Evolutionary conservation across 2,888 invertebrate genomes (phyloP), one percentile per base, ranked within the genome.

Genomic region (Pyrocoelia pectoralis): DNA sequence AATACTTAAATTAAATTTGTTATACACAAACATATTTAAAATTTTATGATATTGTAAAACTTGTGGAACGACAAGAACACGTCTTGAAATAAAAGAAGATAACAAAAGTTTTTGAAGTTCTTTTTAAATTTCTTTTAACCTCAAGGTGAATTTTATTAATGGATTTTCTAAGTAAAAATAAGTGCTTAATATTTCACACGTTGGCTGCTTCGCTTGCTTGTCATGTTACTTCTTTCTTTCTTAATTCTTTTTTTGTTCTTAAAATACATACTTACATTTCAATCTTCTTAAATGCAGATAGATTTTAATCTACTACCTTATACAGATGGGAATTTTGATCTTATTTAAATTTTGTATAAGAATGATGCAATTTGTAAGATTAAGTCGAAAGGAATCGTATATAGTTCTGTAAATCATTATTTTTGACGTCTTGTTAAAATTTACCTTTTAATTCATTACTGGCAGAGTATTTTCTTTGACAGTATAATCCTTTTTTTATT

Each of bases 171-270:
- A 63, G 66, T 66, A 66, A 63, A 66, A 66, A 63, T 66, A 66
- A 66, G 66, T 66, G 63, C 66, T 66, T 66, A 66, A 66, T 66
- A 64, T 66, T 66, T 66, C 54, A 66, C 60, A 66, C 63, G 66
- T 63, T 60, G 56, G 58, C 54, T 59, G 53, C 53, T 58, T 48
- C 38, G 51, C 62, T 59, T 19, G 57, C 41, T 63, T 29, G 18
- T 64, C 49, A 24, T 54, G 55, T 49, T 58, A 17, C 51, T 62
- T 50, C 61, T 56, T 62, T 13, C 8, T 28, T 13, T 24, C 13
- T n/a, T 24, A 24, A 24, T 24, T 24, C 24, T 24, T 24, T 24
- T 24, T 24, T 24, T 24, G 24, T 24, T 24, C 24, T 24, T 24
- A 24, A 24, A 24, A 24, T 24, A 24, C 24, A 24, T 24, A n/a